Evolutionary conservation across 1,140 invertebrate species (phyloP).

Genomic region (Schlechtendalia chinensis): DNA sequence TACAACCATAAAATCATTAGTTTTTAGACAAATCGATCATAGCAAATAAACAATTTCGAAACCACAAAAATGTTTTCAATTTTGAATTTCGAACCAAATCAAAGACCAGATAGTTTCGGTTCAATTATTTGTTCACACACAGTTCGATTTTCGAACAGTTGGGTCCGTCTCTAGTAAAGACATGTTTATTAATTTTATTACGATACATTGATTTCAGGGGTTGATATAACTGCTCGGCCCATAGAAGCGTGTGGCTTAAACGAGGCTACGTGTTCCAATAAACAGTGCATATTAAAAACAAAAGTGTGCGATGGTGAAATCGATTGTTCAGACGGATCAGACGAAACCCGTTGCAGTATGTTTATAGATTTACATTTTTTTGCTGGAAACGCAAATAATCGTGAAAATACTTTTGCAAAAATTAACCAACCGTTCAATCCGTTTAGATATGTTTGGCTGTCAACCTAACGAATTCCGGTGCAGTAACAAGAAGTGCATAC

Average conservation of each 20-base stretch:
- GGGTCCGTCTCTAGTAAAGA: not conserved
- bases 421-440: no score
- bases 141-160: no score
- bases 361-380: slow-evolving; percentile 53
- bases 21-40: no score
- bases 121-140: no score
- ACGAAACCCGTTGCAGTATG: slow-evolving; percentile 85
- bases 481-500: slow-evolving; percentile 81
- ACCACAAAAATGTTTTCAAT: no score
- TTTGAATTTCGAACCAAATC: no score
- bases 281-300: slow-evolving; percentile 81
- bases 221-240: slow-evolving; percentile 56
- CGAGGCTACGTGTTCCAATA: slow-evolving; percentile 87
- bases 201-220: slow-evolving; percentile 55
- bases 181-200: not conserved
- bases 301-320: slow-evolving; percentile 77
- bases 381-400: not conserved
- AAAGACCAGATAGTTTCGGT: no score
- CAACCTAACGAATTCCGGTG: slow-evolving; percentile 93
- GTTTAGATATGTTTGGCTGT: slow-evolving; percentile 66
- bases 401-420: not conserved
- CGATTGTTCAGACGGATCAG: slow-evolving; percentile 83
- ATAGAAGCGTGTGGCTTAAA: slow-evolving; percentile 66
- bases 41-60: no score
- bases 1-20: no score